phyloP scores from a whole-genome alignment of 2,113 vertebrate species.

The Hypocryptadius cinnamomeus region DNA sequence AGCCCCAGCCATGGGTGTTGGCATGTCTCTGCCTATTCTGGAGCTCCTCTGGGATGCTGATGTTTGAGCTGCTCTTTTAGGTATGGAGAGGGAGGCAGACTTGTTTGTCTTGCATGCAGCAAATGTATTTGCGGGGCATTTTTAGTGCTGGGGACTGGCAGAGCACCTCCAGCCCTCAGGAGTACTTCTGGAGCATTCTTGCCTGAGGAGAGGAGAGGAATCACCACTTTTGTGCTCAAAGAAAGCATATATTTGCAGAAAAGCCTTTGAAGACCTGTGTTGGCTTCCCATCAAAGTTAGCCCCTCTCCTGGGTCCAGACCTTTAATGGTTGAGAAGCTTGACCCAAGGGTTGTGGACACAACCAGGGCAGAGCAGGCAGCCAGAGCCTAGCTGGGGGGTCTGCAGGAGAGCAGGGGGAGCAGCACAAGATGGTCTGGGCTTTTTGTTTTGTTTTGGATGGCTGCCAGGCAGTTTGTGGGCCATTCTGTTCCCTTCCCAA shows the following conservation, averaged over 20 bases:
- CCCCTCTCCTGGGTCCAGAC: background rate
- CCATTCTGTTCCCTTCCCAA: background rate
- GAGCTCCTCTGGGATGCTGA: background rate
- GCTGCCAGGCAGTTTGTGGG: background rate
- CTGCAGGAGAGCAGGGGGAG: fast-evolving
- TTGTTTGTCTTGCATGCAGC: background rate
- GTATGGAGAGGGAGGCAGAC: background rate
- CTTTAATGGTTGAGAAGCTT: background rate
- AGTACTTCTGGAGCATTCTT: background rate
- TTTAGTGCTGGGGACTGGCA: background rate
- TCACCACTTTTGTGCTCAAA: background rate
- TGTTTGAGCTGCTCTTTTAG: background rate
- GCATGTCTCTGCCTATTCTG: background rate
- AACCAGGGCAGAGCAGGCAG: background rate
- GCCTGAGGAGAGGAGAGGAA: background rate
- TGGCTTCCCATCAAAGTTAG: constrained; percentile 1
- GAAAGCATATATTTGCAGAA: background rate
- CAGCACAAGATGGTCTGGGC: background rate
- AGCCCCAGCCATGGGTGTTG: fast-evolving
- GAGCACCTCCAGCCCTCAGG: fast-evolving
- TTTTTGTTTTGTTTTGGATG: background rate
- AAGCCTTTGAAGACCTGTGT: background rate
- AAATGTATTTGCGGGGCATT: background rate
- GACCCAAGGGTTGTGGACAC: background rate
- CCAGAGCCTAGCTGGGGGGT: background rate